These are phyloP conservation scores for Dipus sagitta DNA, from an alignment of 2,797 vertebrate species.

Conservation along the genomic window DNA sequence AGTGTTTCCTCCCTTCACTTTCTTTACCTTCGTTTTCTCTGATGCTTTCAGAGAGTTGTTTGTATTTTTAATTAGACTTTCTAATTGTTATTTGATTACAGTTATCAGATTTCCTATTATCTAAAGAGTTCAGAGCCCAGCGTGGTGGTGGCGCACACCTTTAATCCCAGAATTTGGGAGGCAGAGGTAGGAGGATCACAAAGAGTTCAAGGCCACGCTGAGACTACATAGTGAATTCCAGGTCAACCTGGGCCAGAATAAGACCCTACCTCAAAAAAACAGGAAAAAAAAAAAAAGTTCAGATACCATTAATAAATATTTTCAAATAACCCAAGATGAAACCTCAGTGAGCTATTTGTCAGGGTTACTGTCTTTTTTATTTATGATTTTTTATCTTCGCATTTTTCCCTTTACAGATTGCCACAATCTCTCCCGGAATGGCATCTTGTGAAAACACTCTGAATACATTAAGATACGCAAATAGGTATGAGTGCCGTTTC, in stretches of 20 bases:
- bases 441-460: constrained; percentile 99
- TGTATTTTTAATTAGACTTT: constrained; percentile 40
- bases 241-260: too few relatives aligned
- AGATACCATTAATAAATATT: constrained; percentile 17
- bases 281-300: background rate
- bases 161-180: too few relatives aligned
- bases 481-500: constrained; percentile 91
- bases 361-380: constrained; percentile 37
- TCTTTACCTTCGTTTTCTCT: constrained; percentile 46
- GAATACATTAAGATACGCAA: constrained; percentile 98
- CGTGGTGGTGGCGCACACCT: too few relatives aligned
- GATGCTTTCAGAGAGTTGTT: constrained; percentile 40
- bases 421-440: constrained; percentile 99
- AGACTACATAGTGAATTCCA: too few relatives aligned
- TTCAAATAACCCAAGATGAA: constrained; percentile 61
- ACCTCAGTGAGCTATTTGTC: background rate
- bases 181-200: too few relatives aligned
- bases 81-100: constrained; percentile 23
- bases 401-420: constrained; percentile 90
- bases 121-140: too few relatives aligned
- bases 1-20: background rate
- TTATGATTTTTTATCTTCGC: constrained; percentile 57
- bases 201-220: too few relatives aligned
- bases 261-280: too few relatives aligned
- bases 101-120: background rate